Percentiles rank a stretch among this genome's conserved stretches.
Evolutionary conservation across 2,113 vertebrate species (phyloP).

Genomic region (Hippoglossus stenolepis): DNA sequence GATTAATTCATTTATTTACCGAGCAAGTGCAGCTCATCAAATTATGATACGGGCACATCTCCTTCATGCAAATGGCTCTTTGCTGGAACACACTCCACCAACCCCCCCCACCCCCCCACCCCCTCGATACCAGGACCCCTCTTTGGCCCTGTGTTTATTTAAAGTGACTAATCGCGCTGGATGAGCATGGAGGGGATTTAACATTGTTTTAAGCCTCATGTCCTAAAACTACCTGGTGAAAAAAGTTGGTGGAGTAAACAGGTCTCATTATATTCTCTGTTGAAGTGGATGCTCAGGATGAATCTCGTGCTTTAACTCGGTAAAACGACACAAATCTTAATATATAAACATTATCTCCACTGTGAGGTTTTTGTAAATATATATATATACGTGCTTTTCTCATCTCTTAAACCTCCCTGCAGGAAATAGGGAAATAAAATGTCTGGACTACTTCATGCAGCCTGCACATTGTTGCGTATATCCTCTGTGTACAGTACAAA

Average conservation of each 20-base stretch:
- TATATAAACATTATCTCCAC: slow-evolving; percentile 1
- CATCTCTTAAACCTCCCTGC: slow-evolving; percentile 1
- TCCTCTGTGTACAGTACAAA: slow-evolving; percentile 3
- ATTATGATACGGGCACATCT: slow-evolving; percentile 51
- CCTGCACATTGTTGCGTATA: slow-evolving; percentile 1
- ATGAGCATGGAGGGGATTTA: background rate
- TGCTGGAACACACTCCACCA: background rate
- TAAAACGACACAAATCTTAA: slow-evolving; percentile 6
- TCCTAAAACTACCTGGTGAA: slow-evolving; percentile 2
- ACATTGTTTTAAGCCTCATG: slow-evolving; percentile 9
- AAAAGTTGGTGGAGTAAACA: background rate
- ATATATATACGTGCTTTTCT: background rate
- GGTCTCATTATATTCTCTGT: background rate
- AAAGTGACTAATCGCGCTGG: slow-evolving; percentile 34
- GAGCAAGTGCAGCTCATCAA: slow-evolving; percentile 67
- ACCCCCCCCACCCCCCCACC: no score
- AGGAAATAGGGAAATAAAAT: background rate
- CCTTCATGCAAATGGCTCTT: slow-evolving; percentile 69
- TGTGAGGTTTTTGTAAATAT: background rate
- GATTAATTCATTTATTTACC: slow-evolving; percentile 81
- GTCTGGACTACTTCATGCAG: background rate
- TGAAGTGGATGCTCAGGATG: slow-evolving; percentile 1
- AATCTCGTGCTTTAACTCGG: background rate
- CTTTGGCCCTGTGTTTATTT: slow-evolving; percentile 29
- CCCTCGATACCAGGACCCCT: slow-evolving; percentile 11